phyloP scores from a whole-genome alignment of 30 jellyfish, hydroid and myxozoan genomes.

The Catostylus mosaicus region DNA sequence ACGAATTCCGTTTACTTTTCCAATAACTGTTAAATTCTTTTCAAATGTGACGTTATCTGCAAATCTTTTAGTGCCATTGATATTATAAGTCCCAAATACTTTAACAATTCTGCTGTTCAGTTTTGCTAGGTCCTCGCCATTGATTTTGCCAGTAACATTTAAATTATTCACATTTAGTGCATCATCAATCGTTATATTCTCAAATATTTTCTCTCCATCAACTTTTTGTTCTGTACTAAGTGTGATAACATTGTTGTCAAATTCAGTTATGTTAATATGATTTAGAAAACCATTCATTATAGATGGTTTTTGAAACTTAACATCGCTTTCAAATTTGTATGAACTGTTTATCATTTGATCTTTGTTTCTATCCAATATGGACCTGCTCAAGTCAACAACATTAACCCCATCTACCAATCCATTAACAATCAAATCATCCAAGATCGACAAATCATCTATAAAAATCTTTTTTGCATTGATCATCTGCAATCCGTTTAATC shows the following conservation, averaged over 20 bases:
- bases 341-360: constrained; percentile 79
- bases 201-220: constrained; percentile 54
- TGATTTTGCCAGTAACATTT: constrained; percentile 32
- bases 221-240: constrained; percentile 63
- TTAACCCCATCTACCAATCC: constrained; percentile 86
- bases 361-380: constrained; percentile 38
- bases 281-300: constrained; percentile 36
- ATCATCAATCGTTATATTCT: constrained; percentile 11
- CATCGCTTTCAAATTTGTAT: constrained; percentile 17
- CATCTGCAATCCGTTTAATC: constrained; percentile 40
- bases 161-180: constrained; percentile 11
- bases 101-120: constrained; percentile 25
- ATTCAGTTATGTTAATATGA: constrained; percentile 43
- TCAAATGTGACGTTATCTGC: constrained; percentile 15
- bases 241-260: constrained; percentile 40
- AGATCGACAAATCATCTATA: constrained; percentile 15
- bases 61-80: constrained; percentile 53
- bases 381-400: constrained; percentile 53
- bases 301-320: constrained; percentile 3
- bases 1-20: constrained; percentile 49
- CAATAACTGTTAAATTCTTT: constrained; percentile 3
- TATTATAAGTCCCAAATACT: neutral
- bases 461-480: constrained; percentile 64
- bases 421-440: constrained; percentile 44
- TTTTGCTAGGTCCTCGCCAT: constrained; percentile 46